phyloP scores from a whole-genome alignment of 2,888 invertebrate species.

The Epinotia brunnichana region DNA sequence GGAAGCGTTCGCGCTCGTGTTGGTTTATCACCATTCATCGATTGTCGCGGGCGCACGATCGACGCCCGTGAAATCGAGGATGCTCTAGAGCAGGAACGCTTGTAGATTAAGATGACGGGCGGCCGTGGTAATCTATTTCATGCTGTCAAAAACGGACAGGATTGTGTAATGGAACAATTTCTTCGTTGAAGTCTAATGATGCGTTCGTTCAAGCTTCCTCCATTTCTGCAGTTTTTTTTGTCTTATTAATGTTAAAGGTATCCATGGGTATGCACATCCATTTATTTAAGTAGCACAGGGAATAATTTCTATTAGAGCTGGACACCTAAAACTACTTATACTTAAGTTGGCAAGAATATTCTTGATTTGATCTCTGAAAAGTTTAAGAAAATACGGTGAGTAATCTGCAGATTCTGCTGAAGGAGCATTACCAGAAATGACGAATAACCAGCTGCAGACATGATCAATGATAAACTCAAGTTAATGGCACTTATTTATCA shows the following conservation, averaged over 20 bases:
- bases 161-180: conserved; percentile 31
- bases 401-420: neutral
- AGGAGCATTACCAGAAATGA: neutral
- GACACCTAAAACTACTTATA: too few relatives aligned
- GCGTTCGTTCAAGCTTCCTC: neutral
- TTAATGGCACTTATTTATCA: conserved; percentile 6
- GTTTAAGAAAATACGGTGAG: neutral
- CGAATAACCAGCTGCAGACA: neutral
- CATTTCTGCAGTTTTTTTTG: conserved; percentile 1
- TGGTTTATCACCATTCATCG: conserved; percentile 46
- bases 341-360: too few relatives aligned
- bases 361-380: neutral
- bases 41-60: conserved; percentile 45
- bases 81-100: conserved; percentile 22
- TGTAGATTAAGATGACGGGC: conserved; percentile 33
- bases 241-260: neutral
- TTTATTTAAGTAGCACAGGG: too few relatives aligned
- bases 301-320: too few relatives aligned
- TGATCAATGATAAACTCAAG: conserved; percentile 7
- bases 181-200: conserved; percentile 18
- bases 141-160: conserved; percentile 28
- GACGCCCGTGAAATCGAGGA: conserved; percentile 42
- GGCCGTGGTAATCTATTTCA: conserved; percentile 37
- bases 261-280: too few relatives aligned
- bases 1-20: conserved; percentile 45